Percentiles rank a stretch among this genome's conserved stretches.
These are phyloP conservation scores for Araneus ventricosus DNA, from an alignment of 1,140 invertebrate species.

Conservation along the genomic window DNA sequence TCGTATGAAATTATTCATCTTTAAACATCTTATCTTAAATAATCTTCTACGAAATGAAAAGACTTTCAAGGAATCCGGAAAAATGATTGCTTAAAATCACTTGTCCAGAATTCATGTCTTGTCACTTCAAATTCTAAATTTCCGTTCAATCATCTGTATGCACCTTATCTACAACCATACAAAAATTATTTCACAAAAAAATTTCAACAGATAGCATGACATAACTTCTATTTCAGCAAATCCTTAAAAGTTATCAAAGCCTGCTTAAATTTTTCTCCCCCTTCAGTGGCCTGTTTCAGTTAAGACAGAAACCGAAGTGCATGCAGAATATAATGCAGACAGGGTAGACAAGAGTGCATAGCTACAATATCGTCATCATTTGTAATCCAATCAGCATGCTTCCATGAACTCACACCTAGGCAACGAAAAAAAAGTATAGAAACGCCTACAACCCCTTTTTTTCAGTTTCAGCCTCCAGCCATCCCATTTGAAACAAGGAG, in stretches of 20 bases:
- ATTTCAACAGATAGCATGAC: neutral
- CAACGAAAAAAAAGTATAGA: neutral
- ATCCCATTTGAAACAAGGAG: neutral
- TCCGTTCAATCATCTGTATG: neutral
- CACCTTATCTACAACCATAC: neutral
- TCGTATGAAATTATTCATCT: no score
- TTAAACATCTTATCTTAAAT: no score
- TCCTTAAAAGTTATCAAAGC: constrained; percentile 28
- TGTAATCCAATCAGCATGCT: constrained; percentile 63
- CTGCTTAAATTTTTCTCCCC: neutral
- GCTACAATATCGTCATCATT: constrained; percentile 39
- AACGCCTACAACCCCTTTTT: constrained; percentile 58
- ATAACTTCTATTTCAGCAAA: neutral
- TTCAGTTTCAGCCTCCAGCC: neutral
- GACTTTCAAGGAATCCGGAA: neutral
- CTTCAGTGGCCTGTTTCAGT: neutral
- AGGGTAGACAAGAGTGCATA: neutral
- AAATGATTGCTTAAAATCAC: neutral
- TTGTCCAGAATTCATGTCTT: neutral
- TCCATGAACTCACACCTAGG: constrained; percentile 15
- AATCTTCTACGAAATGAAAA: neutral
- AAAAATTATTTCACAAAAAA: neutral
- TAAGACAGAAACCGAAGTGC: constrained; percentile 39
- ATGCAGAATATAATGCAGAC: neutral
- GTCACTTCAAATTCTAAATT: neutral